Evolutionary conservation across 92 coral and sea anemone species (phyloP), one percentile per base, ranked within the genome.

Genomic region (Hydrozoanthus gracilis): DNA sequence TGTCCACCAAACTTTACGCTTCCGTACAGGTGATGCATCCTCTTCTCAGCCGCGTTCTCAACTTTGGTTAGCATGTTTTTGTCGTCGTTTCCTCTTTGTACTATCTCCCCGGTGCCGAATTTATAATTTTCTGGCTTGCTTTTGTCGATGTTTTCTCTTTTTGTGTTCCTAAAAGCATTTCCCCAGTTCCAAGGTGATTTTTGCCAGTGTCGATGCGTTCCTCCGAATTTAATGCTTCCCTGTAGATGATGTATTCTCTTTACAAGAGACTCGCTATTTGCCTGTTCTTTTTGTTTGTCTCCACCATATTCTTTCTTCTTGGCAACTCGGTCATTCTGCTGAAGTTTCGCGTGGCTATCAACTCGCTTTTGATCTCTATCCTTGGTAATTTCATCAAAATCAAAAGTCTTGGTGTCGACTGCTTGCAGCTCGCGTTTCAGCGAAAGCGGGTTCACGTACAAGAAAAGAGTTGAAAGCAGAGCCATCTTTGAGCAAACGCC

Each of bases 191-290:
- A 62, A 3, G 67, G 50, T 27, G 84, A 79, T 13, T 68, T 20
- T 61, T 44, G 14, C 84, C 84, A 79, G 7, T 8, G 61, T 46
- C 72, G 39, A 47, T 54, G 58, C 17, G 4, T 3, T n/a, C 84
- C 84, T 9, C 73, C 84, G 44, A 79, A 79, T 39, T 27, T 66
- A 80, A 80, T 62, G 3, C 66, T 66, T 35, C 85, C 85, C 7
- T 18, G 55, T 47, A 80, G 49, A 11, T 74, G 61, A 80, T 80
- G 85, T 49, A 51, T 35, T 80, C 85, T 80, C 69, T 80, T 80
- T n/a, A 7, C 85, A 48, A 80, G 50, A 46, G 73, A 65, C 50
- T 76, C 49, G 58, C n/a, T 12, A 18, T 65, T 51, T 3, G 47
- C 60, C 45, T 49, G 47, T 3, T 64, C 72, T 47, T n/a, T 62